Conservation (phyloP, 2,888 invertebrate species). For the Metalampra italica region DNA sequence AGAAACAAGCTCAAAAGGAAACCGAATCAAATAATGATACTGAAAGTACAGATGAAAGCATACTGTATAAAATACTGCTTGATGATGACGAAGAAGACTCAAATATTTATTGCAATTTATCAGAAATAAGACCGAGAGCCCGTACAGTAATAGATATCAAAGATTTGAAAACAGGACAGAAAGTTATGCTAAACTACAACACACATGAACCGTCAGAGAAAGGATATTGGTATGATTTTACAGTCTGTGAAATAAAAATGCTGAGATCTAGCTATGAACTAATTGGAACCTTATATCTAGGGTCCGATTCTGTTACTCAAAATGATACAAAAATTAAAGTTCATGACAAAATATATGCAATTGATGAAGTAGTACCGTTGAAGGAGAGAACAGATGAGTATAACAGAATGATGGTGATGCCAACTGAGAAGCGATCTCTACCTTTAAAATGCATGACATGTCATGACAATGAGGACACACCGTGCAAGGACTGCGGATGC, state of each 20-base stretch:
- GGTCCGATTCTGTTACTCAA: conserved; percentile 73
- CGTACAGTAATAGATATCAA: conserved; percentile 67
- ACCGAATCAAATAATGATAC: conserved; percentile 14
- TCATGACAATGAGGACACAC: conserved; percentile 79
- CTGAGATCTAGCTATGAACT: conserved; percentile 55
- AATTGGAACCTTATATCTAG: conserved; percentile 79
- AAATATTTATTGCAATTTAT: conserved; percentile 53
- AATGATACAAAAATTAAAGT: conserved; percentile 79
- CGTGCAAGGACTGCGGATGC: conserved; percentile 88
- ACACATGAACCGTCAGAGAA: conserved; percentile 81
- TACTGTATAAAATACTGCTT: conserved; percentile 65
- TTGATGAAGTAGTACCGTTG: conserved; percentile 76
- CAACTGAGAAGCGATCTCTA: conserved; percentile 60
- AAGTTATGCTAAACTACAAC: conserved; percentile 87
- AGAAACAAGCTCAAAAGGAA: conserved; percentile 21
- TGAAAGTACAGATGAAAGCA: conserved; percentile 34
- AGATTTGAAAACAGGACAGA: conserved; percentile 78
- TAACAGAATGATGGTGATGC: conserved; percentile 40
- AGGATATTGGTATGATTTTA: conserved; percentile 86
- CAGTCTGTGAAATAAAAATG: conserved; percentile 67
- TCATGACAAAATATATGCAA: conserved; percentile 81
- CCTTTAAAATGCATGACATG: conserved; percentile 83
- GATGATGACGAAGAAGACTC: conserved; percentile 49
- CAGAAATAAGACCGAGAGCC: conserved; percentile 84
- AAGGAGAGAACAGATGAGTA: conserved; percentile 61